phyloP scores from a whole-genome alignment of 1,140 invertebrate genomes.

The Pectinophora gossypiella region DNA sequence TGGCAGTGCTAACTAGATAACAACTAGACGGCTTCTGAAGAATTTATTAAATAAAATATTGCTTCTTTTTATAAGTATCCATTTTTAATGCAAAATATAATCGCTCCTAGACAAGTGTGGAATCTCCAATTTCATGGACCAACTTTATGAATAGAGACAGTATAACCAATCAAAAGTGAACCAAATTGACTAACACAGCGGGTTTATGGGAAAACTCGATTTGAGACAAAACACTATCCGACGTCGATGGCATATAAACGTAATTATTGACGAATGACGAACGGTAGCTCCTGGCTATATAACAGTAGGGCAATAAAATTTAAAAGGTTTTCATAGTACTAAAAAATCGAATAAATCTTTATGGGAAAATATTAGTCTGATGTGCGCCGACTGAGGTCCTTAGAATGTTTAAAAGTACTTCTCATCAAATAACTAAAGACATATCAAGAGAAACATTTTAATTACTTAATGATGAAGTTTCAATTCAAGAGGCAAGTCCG shows the following conservation, averaged over 20 bases:
- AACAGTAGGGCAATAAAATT: conserved; percentile 24
- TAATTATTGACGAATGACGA: conserved; percentile 43
- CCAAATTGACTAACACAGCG: conserved; percentile 44
- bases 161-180: conserved; percentile 48
- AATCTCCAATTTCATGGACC: conserved; percentile 19
- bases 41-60: too few species aligned
- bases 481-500: too few species aligned
- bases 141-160: conserved; percentile 35
- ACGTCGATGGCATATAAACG: conserved; percentile 42
- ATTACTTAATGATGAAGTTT: too few species aligned
- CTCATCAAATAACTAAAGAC: too few species aligned
- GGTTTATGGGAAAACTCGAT: conserved; percentile 41
- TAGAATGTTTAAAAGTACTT: too few species aligned
- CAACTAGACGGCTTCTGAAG: too few species aligned
- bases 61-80: too few species aligned
- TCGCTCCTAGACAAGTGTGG: too few species aligned
- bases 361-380: neutral
- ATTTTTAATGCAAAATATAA: too few species aligned
- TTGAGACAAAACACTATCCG: conserved; percentile 32
- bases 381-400: neutral
- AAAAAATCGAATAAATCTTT: neutral
- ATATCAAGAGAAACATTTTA: too few species aligned
- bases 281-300: conserved; percentile 37
- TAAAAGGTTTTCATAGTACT: conserved; percentile 30
- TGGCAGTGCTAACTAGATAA: too few species aligned